These are phyloP conservation scores for Hydropsyche betteni DNA, from an alignment of 2,888 invertebrate species.

Conservation along the genomic window DNA sequence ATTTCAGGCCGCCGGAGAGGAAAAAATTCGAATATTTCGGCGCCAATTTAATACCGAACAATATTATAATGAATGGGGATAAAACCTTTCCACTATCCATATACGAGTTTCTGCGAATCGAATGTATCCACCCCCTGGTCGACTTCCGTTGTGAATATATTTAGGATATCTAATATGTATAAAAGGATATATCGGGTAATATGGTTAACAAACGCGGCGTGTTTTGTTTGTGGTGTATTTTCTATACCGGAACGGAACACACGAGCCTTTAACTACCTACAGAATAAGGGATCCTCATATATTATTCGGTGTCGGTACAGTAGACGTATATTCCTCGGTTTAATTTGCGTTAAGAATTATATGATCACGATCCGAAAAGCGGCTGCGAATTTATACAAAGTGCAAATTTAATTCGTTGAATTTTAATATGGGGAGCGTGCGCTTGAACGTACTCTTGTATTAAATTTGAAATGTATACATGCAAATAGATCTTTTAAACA, in stretches of 20 bases:
- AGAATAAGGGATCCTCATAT: constrained; percentile 3
- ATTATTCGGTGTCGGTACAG: not conserved
- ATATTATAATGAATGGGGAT: constrained; percentile 1
- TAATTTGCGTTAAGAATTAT: constrained; percentile 2
- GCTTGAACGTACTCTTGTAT: too few relatives aligned
- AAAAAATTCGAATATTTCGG: constrained; percentile 25
- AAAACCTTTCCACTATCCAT: constrained; percentile 3
- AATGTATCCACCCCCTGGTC: not conserved
- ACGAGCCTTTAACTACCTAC: not conserved
- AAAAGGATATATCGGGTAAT: constrained; percentile 26
- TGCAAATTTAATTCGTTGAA: too few relatives aligned
- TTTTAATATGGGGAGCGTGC: too few relatives aligned
- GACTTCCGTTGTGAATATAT: constrained; percentile 26
- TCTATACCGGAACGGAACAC: constrained; percentile 14
- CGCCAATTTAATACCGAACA: not conserved
- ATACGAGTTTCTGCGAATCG: constrained; percentile 20
- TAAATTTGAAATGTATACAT: not conserved
- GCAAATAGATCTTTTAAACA: not conserved
- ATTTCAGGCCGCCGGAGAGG: not conserved
- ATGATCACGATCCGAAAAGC: too few relatives aligned
- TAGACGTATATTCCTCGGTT: not conserved
- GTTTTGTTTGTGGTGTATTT: constrained; percentile 28
- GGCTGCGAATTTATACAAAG: too few relatives aligned
- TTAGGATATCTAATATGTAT: constrained; percentile 25
- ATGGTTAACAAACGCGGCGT: constrained; percentile 29